Evolutionary conservation across 2,888 invertebrate species (phyloP).

Genomic region (Germaria angustata): DNA sequence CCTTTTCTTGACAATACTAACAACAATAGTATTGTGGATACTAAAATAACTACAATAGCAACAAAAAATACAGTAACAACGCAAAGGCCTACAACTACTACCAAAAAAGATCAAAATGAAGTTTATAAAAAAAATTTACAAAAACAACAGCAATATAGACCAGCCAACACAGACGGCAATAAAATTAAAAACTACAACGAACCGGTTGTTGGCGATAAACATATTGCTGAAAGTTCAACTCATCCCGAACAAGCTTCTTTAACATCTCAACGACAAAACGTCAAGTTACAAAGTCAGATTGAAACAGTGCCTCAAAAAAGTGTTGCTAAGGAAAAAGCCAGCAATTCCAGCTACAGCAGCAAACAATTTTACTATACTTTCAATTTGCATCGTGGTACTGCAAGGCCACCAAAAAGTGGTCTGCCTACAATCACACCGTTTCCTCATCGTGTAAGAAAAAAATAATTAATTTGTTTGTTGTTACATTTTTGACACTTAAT

Average conservation of each 20-base stretch:
- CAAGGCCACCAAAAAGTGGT: slow-evolving; percentile 46
- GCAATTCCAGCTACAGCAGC: background rate
- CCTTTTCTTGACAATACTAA: slow-evolving; percentile 10
- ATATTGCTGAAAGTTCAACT: slow-evolving; percentile 27
- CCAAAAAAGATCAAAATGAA: slow-evolving; percentile 15
- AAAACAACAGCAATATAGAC: slow-evolving; percentile 13
- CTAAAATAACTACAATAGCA: background rate
- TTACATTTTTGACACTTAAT: slow-evolving; percentile 45
- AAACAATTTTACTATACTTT: slow-evolving; percentile 27
- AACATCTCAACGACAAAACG: background rate
- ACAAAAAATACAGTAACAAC: slow-evolving; percentile 34
- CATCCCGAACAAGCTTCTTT: slow-evolving; percentile 1
- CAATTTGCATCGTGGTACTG: slow-evolving; percentile 46
- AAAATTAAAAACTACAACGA: slow-evolving; percentile 14
- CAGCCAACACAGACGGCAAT: background rate
- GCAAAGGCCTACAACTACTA: slow-evolving; percentile 28
- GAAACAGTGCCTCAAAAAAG: slow-evolving; percentile 12
- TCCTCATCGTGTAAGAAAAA: slow-evolving; percentile 44
- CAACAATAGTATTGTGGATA: background rate
- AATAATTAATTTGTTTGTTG: background rate
- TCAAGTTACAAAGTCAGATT: slow-evolving; percentile 14
- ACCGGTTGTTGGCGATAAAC: background rate
- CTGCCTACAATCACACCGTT: slow-evolving; percentile 64
- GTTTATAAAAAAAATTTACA: background rate
- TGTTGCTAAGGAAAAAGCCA: background rate